A percentile compares a stretch with the other conserved stretches of the same genome.
These are phyloP conservation scores for Eurytoma californica DNA, from an alignment of 2,888 invertebrate species.

Conservation along the genomic window DNA sequence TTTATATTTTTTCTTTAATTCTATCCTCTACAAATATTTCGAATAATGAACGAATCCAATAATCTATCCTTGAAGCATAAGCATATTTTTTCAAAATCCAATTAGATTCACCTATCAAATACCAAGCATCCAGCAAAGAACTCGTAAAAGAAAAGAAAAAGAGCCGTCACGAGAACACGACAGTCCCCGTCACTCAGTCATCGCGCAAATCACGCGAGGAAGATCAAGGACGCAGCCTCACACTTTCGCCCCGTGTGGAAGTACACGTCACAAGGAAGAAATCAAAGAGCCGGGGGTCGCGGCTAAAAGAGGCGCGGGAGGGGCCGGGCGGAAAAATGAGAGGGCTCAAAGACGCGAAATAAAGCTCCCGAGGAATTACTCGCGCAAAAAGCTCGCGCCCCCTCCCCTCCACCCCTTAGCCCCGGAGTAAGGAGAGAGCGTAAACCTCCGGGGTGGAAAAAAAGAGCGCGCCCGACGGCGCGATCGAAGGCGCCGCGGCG, in stretches of 20 bases:
- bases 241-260: neutral
- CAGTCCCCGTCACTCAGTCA: neutral
- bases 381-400: neutral
- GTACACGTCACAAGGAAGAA: neutral
- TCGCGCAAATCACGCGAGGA: neutral
- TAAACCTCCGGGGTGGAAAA: neutral
- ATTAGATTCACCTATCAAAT: neutral
- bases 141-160: neutral
- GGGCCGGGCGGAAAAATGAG: neutral
- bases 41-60: neutral
- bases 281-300: neutral
- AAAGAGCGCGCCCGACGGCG: neutral
- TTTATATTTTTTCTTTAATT: neutral
- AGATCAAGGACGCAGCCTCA: neutral
- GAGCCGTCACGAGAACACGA: neutral
- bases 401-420: neutral
- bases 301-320: neutral
- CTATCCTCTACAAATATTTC: neutral
- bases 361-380: constrained; percentile 7
- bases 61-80: neutral
- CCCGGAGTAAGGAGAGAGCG: neutral
- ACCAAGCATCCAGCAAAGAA: neutral
- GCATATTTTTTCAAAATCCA: neutral
- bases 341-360: constrained; percentile 5
- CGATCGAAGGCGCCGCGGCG: neutral